A percentile compares a stretch with the other conserved stretches of the same genome.
phyloP scores from a whole-genome alignment of 2,113 vertebrate species.

The Bubo scandiacus region DNA sequence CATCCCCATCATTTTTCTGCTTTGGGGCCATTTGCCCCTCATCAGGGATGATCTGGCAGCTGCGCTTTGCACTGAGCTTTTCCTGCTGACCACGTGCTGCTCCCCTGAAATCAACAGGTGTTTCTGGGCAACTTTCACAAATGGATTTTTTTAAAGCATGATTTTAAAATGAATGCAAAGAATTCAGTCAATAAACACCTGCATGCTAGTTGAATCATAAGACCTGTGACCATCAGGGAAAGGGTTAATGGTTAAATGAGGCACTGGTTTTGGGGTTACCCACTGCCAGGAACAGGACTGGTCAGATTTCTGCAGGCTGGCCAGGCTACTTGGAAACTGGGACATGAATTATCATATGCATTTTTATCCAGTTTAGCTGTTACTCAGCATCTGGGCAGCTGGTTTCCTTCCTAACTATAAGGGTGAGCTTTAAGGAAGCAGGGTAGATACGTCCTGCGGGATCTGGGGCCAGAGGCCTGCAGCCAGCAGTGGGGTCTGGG shows the following conservation, averaged over 20 bases:
- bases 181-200: background rate
- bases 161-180: background rate
- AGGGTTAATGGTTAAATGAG: background rate
- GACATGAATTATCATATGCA: background rate
- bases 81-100: background rate
- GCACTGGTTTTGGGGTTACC: background rate
- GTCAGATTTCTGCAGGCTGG: background rate
- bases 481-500: background rate
- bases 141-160: background rate
- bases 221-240: background rate
- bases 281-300: background rate
- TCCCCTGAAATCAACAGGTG: background rate
- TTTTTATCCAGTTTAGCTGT: background rate
- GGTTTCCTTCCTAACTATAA: background rate
- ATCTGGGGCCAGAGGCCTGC: background rate
- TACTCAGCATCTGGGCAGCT: background rate
- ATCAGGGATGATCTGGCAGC: background rate
- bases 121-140: background rate
- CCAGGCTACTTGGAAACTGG: background rate
- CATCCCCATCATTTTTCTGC: background rate
- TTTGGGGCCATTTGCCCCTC: background rate
- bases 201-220: background rate
- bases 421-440: background rate
- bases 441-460: background rate
- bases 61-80: background rate